Conservation (phyloP, 1,140 invertebrate species). For the Nixonia krombeini region DNA sequence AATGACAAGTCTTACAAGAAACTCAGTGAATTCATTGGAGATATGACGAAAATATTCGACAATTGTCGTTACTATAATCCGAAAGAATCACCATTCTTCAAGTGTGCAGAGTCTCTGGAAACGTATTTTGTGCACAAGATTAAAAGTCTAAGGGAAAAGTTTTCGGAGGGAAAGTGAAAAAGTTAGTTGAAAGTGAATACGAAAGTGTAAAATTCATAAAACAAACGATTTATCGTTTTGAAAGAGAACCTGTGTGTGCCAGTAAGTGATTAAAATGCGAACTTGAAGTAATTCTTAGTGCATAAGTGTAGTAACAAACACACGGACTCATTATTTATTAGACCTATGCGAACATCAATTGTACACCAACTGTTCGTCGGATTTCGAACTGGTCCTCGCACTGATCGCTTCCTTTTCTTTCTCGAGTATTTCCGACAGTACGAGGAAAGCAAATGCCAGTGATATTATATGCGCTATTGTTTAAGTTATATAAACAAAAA, state of each 20-base stretch:
- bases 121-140: slow-evolving; percentile 96
- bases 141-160: slow-evolving; percentile 85
- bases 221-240: not conserved
- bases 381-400: too few relatives aligned
- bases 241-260: not conserved
- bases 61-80: slow-evolving; percentile 98
- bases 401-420: not conserved
- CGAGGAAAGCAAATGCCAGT: not conserved
- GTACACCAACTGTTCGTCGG: not conserved
- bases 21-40: slow-evolving; percentile 95
- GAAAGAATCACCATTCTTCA: slow-evolving; percentile 94
- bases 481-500: not conserved
- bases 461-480: not conserved
- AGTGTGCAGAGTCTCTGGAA: slow-evolving; percentile 94
- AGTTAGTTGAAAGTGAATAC: slow-evolving; percentile 33
- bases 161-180: slow-evolving; percentile 75
- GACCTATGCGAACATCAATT: slow-evolving; percentile 46
- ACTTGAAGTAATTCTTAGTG: slow-evolving; percentile 36
- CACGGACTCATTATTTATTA: slow-evolving; percentile 56
- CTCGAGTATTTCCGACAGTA: not conserved
- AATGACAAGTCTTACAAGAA: slow-evolving; percentile 87
- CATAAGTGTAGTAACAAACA: slow-evolving; percentile 38
- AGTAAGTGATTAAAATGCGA: not conserved
- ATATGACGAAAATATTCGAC: slow-evolving; percentile 98
- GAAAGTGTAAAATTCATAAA: slow-evolving; percentile 22